These are phyloP conservation scores for Dexiosoma caninum DNA, from an alignment of 2,888 invertebrate genomes.

Conservation along the genomic window DNA sequence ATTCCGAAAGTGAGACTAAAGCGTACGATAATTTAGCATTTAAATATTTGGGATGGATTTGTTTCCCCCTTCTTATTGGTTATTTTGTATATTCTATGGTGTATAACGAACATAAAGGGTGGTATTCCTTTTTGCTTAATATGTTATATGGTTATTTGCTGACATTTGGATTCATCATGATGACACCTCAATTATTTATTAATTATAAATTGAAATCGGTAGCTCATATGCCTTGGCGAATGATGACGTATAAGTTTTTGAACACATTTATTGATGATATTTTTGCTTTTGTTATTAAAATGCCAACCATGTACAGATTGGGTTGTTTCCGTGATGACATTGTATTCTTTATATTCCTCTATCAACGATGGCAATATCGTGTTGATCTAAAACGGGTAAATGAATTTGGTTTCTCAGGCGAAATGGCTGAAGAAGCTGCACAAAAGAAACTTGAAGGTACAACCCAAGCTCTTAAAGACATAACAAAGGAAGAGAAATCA, in stretches of 20 bases:
- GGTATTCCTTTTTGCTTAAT: conserved; percentile 98
- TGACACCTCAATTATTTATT: conserved; percentile 99
- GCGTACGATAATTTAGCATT: conserved; percentile 97
- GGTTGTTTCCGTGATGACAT: conserved; percentile 99
- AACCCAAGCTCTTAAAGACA: conserved; percentile 58
- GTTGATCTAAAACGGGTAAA: conserved; percentile 96
- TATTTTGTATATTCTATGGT: conserved; percentile 96
- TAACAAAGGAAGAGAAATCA: conserved; percentile 27
- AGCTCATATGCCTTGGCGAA: conserved; percentile 99
- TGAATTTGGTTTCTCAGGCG: conserved; percentile 98
- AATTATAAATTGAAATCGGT: conserved; percentile 99
- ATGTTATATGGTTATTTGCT: conserved; percentile 98
- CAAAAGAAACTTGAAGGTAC: conserved; percentile 64
- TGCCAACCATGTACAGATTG: conserved; percentile 98
- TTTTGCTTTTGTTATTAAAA: conserved; percentile 99
- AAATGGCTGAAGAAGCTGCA: conserved; percentile 81
- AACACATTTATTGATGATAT: conserved; percentile 99
- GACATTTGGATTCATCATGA: conserved; percentile 99
- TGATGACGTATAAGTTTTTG: conserved; percentile 99
- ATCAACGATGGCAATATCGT: conserved; percentile 99
- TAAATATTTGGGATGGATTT: conserved; percentile 95
- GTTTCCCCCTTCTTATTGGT: conserved; percentile 95
- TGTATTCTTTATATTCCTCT: conserved; percentile 98
- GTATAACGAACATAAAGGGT: conserved; percentile 98
- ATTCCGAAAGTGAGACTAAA: conserved; percentile 95